phyloP scores from a whole-genome alignment of 2,113 vertebrate species.

The Gasterosteus aculeatus region DNA sequence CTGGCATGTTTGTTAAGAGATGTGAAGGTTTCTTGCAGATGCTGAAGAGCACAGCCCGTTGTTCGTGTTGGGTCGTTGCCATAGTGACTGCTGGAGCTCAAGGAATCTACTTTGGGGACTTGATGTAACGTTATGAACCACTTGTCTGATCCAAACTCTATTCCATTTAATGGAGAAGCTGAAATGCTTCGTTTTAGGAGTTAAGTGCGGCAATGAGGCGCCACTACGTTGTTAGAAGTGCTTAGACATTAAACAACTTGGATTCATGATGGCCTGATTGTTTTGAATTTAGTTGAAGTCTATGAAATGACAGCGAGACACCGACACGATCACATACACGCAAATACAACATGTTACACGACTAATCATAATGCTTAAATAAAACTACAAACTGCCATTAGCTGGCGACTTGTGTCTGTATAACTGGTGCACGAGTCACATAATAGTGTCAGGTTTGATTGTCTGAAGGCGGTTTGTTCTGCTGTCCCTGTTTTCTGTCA shows the following conservation, averaged over 20 bases:
- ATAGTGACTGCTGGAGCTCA: slow-evolving; percentile 25
- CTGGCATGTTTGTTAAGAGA: background rate
- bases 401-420: background rate
- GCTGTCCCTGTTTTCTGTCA: no score
- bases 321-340: background rate
- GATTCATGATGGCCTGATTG: background rate
- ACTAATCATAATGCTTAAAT: background rate
- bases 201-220: background rate
- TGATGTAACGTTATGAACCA: background rate
- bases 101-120: slow-evolving; percentile 15
- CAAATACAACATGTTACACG: no score
- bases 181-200: background rate
- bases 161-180: background rate
- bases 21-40: slow-evolving; percentile 20
- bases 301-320: background rate
- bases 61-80: slow-evolving; percentile 54
- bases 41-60: slow-evolving; percentile 7
- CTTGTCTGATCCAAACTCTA: background rate
- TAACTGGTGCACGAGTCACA: background rate
- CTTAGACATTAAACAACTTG: background rate
- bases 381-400: background rate
- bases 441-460: background rate
- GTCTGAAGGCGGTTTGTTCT: background rate
- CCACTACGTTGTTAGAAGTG: no score
- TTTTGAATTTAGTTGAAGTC: background rate